Conservation (phyloP, 2,113 vertebrate genomes). For the Rynchops niger region DNA sequence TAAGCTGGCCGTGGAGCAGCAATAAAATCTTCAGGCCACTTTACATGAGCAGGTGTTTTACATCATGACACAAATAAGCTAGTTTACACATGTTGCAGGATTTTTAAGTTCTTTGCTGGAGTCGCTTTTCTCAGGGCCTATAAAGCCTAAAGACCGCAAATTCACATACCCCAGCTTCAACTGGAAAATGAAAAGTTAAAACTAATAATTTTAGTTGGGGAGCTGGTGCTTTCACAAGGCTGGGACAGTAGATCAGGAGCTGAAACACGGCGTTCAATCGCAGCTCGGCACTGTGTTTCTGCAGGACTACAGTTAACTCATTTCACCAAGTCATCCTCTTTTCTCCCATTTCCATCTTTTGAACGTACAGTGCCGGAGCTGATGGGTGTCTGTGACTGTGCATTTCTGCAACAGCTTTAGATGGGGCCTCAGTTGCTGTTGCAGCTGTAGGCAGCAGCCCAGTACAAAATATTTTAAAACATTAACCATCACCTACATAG, state of each 20-base stretch:
- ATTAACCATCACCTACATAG: not conserved
- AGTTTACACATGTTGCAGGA: not conserved
- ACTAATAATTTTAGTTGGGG: not conserved
- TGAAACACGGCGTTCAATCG: not conserved
- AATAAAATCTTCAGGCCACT: constrained; percentile 35
- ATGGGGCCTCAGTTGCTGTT: not conserved
- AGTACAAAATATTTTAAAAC: not conserved
- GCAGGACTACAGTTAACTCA: not conserved
- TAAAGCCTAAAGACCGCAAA: not conserved
- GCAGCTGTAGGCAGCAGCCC: not conserved
- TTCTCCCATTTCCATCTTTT: not conserved
- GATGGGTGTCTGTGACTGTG: not conserved
- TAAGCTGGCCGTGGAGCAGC: not conserved
- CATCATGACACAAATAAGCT: not conserved
- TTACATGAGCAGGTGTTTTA: constrained; percentile 26
- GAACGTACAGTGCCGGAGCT: not conserved
- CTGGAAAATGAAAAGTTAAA: not conserved
- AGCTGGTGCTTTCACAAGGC: not conserved
- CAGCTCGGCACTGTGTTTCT: not conserved
- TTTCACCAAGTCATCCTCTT: not conserved
- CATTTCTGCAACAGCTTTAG: not conserved
- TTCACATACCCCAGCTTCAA: not conserved
- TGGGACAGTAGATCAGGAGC: not conserved
- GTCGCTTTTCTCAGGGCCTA: not conserved
- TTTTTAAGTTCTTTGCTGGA: not conserved